Evolutionary conservation across 2,113 vertebrate genomes (phyloP).

Genomic region (Labeo rohita): DNA sequence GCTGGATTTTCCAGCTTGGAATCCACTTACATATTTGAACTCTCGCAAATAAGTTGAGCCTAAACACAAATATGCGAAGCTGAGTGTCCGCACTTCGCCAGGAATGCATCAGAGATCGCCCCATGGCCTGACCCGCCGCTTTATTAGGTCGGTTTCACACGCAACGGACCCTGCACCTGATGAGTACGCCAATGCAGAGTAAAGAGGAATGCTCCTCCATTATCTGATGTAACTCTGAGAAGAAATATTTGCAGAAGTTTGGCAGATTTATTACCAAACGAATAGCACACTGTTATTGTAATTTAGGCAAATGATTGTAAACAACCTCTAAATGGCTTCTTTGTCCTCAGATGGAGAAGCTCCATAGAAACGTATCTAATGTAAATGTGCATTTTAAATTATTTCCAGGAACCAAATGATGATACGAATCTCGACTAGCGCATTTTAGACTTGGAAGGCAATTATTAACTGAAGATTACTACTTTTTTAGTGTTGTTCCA

Average conservation of each 20-base stretch:
- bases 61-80: slow-evolving; percentile 39
- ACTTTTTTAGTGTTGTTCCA: background rate
- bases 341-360: slow-evolving; percentile 2
- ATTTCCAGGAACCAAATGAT: background rate
- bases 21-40: slow-evolving; percentile 44
- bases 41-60: slow-evolving; percentile 27
- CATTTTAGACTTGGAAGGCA: slow-evolving; percentile 1
- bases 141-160: slow-evolving; percentile 24
- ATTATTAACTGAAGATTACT: slow-evolving; percentile 16
- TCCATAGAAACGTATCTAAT: background rate
- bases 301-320: slow-evolving; percentile 14
- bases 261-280: background rate
- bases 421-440: background rate
- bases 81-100: slow-evolving; percentile 28
- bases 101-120: slow-evolving; percentile 28
- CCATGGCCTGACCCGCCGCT: background rate
- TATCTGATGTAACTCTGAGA: slow-evolving; percentile 11
- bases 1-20: slow-evolving; percentile 2
- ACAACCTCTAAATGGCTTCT: slow-evolving; percentile 16
- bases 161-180: slow-evolving; percentile 34
- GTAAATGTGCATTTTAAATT: background rate
- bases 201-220: slow-evolving; percentile 21
- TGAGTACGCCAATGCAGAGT: slow-evolving; percentile 1
- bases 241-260: slow-evolving; percentile 8
- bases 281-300: background rate